Conservation (phyloP, 2,797 vertebrate species). For the Tragelaphus eurycerus region DNA sequence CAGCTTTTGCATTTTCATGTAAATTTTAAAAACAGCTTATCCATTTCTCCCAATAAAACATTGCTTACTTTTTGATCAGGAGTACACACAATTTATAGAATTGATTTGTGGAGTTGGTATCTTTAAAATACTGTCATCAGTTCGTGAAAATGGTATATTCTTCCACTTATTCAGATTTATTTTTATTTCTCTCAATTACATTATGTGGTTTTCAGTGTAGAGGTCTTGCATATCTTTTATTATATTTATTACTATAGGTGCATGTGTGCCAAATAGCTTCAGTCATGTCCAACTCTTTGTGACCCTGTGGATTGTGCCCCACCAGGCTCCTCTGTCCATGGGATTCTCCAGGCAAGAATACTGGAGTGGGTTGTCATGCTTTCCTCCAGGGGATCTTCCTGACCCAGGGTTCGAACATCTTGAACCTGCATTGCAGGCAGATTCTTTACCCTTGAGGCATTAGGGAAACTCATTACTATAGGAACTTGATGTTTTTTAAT, state of each 20-base stretch:
- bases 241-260: background rate
- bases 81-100: background rate
- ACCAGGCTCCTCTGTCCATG: background rate
- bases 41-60: background rate
- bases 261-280: background rate
- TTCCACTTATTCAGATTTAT: background rate
- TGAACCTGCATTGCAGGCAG: background rate
- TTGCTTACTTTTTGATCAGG: background rate
- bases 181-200: constrained; percentile 3
- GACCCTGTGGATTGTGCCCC: background rate
- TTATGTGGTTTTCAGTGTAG: constrained; percentile 6
- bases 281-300: background rate
- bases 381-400: background rate
- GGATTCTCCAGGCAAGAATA: background rate
- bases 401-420: background rate
- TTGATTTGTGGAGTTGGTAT: background rate
- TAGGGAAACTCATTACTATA: background rate
- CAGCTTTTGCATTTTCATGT: constrained; percentile 10
- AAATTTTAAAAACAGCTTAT: constrained; percentile 9
- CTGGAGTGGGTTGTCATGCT: background rate
- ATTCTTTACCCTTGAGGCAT: background rate
- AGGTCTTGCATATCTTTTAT: background rate
- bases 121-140: background rate
- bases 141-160: background rate
- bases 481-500: background rate